Evolutionary conservation across 2,888 invertebrate species (phyloP), one percentile per base, ranked within the genome.

Genomic region (Pteria penguin): DNA sequence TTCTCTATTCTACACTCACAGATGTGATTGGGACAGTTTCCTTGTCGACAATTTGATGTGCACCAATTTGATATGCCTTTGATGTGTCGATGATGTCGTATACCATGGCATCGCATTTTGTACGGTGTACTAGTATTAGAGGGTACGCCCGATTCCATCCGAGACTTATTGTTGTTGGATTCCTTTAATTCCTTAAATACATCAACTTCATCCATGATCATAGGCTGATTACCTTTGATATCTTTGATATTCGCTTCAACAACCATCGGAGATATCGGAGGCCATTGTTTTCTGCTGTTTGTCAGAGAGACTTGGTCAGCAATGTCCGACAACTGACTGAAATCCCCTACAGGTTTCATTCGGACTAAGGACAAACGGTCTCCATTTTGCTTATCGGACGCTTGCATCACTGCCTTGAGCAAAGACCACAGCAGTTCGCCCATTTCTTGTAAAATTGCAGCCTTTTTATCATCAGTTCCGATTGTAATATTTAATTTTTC

Each of bases 1-100:
- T n/a, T 60, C 31, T 63, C 22, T 14, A 26, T 33, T 14, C 22
- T 31, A 54, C 76, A 76, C 26, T 32, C 66, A 62, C 76, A 76
- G 61, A 76, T 76, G 27, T 57, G 33, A n/a, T 31, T 26, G 1
- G 76, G 76, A 24, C 76, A 76, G 36, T 76, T 76, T 36, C 76
- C 76, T 8, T 70, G 70, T 45, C 66, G 63, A 45, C 76, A 76
- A 22, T 76, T 76, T 18, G 65, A 32, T 33, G 61, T 72, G 45
- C 76, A 76, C 76, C 76, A 76, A 3, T 61, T 61, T 11, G 58
- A 54, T 29, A 71, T 76, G 52, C 76, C 76, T 26, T 61, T 26
- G n/a, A 76, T 72, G 14, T 72, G 45, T 33, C 45, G 22, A 45
- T 65, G 70, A 36, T 72, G 62, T 54, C 67, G 57, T 4, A 66